Evolutionary conservation across 37 sponge, comb jelly and placozoan genomes (phyloP), one percentile per base, ranked within the genome.

Genomic region (Tethya wilhelma): DNA sequence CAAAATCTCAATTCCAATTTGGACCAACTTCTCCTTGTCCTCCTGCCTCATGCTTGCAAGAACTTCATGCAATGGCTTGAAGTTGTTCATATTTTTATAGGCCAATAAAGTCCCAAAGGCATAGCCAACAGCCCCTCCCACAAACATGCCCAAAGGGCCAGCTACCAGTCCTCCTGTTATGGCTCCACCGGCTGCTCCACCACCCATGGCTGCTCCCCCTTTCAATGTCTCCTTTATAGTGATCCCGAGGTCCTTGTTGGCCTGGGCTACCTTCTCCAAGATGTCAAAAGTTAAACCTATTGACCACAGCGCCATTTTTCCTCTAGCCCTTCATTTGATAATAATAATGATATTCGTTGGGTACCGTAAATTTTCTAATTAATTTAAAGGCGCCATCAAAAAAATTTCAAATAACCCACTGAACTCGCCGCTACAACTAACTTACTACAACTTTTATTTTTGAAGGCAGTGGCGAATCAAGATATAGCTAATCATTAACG

Each of bases 201-300:
- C 63, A 8, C 63, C 63, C 63, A 60, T 60, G 63, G 63, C 63
- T 25, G 63, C 28, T 60, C 25, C 63, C 22, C 63, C 63, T n/a
- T 60, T 60, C 63, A 60, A 17, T n/a, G 25, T n/a, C 22, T 60
- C 26, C 26, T n/a, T 60, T n/a, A 60, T 7, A n/a, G 63, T 60
- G 26, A 25, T 6, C 28, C 63, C 63, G 25, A 60, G 28, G 63
- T 60, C 63, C 6, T 60, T 60, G 63, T 60, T 60, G 63, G 28
- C 63, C 28, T 60, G 11, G 28, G 63, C 20, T 12, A 60, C 22
- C 28, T 60, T 26, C 7, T n/a, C 28, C 26, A 60, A 26, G 7
- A 60, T 26, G 28, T 60, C 63, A 60, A 25, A 60, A 6, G 28
- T 60, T n/a, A n/a, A n/a, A n/a, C n/a, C n/a, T n/a, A n/a, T n/a